Evolutionary conservation across 2,113 vertebrate genomes (phyloP), one percentile per base, ranked within the genome.

Genomic region (Lichenostomus cassidix): DNA sequence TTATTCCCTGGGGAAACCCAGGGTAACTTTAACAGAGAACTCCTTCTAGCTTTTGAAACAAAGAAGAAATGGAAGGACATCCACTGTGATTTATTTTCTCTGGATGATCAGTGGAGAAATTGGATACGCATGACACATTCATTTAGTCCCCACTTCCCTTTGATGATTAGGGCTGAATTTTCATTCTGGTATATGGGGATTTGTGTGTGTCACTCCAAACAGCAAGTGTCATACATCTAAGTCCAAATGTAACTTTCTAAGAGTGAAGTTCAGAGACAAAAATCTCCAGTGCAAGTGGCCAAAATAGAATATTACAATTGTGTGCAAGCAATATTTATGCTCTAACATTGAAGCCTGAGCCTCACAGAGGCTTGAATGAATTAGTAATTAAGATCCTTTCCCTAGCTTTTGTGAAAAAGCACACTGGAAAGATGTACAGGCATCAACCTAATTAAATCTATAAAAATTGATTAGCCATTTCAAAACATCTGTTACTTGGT

Each of bases 81-180:
- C 76, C 87, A 2, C 74, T 62, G 74, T 93, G 94, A 97, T 97
- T 97, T 97, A 97, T 96, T 95, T 96, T 92, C 95, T 94, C 89
- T 88, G 71, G 64, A 49, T 92, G 92, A 96, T 93, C 90, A 94
- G 83, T 73, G 76, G 65, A 47, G 96, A 97, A 96, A 97, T 62
- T 87, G 80, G 92, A 96, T 97, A 96, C 0, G 59, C 93, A 92
- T 95, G 92, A 84, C 96, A 96, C 88, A 96, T 95, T 90, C 91
- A 88, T 93, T 95, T 94, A 92, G 96, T 79, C 78, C 92, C 94
- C 93, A 94, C 92, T 96, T 96, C 80, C 92, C 96, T 97, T 97
- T 97, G 96, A 97, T 97, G 96, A 96, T 96, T 91, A 94, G 62
- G 87, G 86, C 75, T 95, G 94, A 97, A 94, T 97, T 97, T 96